Base-by-base conservation (phyloP, 2,113 vertebrate species). In the Heterotis niloticus region DNA sequence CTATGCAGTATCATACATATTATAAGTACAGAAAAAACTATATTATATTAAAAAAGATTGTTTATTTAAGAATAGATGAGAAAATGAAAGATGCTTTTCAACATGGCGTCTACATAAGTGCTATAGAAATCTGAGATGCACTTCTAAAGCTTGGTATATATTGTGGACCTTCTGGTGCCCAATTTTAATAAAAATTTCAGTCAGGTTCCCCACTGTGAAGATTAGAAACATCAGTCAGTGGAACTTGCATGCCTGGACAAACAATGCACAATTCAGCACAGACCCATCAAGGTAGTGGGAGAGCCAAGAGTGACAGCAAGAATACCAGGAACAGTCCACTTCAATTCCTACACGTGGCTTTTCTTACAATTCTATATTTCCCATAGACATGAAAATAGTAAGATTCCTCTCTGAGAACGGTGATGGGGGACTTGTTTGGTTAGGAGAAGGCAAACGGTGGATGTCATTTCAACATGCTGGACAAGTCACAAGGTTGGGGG, bases 21-120 rank as follows among this genome's bases (percentile, higher is more conserved):
- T 44, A 44, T 14, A 9, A 56, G 17, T 23, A 67, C n/a, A 62
- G 73, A 18, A 13, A 26, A 11, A 65, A 24, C 52, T 12, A 28
- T 1, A 28, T 76, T 75, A 64, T 24, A 60, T 76, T 79, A 66
- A 81, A 77, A 87, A 86, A 83, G 56, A 16, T 64, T 44, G 44
- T 82, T 75, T 84, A 82, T 86, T 86, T 28, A 82, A 84, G 83
- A 83, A 81, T 78, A 82, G 51, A 83, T 84, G 82, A 80, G 76
- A 79, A 76, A 72, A 83, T 79, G 78, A 76, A 79, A 76, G 76
- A 83, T 81, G 80, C 73, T 60, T 74, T 79, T 78, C 62, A 78
- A 79, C 73, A 73, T 60, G 78, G 83, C 79, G 64, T 84, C 81
- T 84, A 82, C 76, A 87, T 79, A 65, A 77, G 80, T 83, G 71